phyloP scores from a whole-genome alignment of 2,113 vertebrate species.

The Pipra filicauda region DNA sequence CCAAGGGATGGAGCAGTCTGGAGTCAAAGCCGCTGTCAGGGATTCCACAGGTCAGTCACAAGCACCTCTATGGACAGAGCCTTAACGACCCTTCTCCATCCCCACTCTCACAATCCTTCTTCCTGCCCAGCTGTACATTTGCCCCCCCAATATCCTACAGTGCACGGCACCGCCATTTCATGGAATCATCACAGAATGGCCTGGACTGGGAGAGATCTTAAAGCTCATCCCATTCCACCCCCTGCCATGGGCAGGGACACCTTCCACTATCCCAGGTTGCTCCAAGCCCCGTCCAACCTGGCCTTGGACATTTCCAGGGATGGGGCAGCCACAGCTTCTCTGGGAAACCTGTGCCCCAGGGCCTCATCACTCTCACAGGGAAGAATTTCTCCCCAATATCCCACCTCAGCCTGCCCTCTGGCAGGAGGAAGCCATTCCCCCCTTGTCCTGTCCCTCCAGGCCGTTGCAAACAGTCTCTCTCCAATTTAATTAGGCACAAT shows the following conservation, averaged over 20 bases:
- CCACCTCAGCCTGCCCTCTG: background rate
- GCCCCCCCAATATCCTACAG: background rate
- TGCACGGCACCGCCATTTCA: background rate
- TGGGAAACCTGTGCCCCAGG: background rate
- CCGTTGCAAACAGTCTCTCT: background rate
- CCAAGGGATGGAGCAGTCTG: background rate
- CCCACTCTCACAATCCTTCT: background rate
- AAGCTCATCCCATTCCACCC: background rate
- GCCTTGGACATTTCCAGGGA: background rate
- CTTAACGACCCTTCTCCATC: background rate
- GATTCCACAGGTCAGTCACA: background rate
- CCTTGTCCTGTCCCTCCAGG: background rate
- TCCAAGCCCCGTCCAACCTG: background rate
- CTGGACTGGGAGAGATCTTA: background rate
- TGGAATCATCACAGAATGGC: background rate
- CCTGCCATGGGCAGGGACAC: background rate
- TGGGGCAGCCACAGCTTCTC: background rate
- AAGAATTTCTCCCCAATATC: background rate
- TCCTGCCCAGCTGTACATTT: fast-evolving
- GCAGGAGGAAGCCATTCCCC: background rate
- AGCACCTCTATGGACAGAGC: background rate
- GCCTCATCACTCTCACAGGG: background rate
- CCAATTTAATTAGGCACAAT: background rate
- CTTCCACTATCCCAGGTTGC: background rate
- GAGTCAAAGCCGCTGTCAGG: background rate